Evolutionary conservation across 2,797 vertebrate species (phyloP), one percentile per base, ranked within the genome.

Genomic region (Rhinoraja longicauda): DNA sequence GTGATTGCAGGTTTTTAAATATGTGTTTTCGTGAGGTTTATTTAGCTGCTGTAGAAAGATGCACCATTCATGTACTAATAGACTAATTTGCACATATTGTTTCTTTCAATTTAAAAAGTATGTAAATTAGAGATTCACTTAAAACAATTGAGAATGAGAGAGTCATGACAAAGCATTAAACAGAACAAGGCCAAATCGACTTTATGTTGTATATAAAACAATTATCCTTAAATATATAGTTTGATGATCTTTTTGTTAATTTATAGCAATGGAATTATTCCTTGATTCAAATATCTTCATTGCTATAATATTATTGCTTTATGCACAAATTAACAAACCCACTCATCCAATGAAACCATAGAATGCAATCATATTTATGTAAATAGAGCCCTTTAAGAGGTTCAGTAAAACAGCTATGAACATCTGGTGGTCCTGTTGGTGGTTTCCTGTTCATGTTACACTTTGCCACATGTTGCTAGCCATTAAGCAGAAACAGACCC

Each of bases 301-400:
- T 88, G 36, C 84, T 19, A 9, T 88, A 67, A 88, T 36, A 62
- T 88, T 88, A 88, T 62, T 67, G n/a, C 36, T 88, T 88, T 88
- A 88, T 88, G 24, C 62, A 36, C 59, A 67, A 67, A 88, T 62
- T 21, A 36, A 88, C n/a, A 88, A 67, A 67, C 8, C 84, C 59
- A 32, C 59, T 88, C 84, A 67, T 62, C 17, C 84, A 88, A 84
- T 17, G 19, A 88, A 62, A 88, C 17, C n/a, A 19, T 88, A 88
- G 84, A 62, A 67, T 67, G n/a, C 62, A 32, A 88, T 88, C 84
- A 88, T 62, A 88, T 88, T 88, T 88, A 88, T 67, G 62, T 67
- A 88, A 88, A 67, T 88, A 88, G 84, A 88, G 84, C 84, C 84
- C 84, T 88, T 62, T 36, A 88, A n/a, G 84, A 64, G n/a, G n/a